phyloP scores from a whole-genome alignment of 2,113 vertebrate genomes.

The Corythoichthys intestinalis region DNA sequence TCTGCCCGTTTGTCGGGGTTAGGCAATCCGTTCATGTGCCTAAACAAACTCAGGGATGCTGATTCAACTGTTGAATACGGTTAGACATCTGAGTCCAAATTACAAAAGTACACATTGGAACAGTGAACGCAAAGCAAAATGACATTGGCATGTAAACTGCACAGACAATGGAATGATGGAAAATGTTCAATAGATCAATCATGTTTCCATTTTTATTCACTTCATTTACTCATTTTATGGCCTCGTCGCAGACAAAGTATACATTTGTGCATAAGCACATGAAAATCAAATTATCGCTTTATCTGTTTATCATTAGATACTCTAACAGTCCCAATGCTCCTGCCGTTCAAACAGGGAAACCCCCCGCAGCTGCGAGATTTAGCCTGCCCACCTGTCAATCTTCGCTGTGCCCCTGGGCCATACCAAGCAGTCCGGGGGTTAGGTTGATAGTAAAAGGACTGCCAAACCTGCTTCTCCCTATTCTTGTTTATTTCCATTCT shows the following conservation, averaged over 20 bases:
- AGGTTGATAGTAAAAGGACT: slow-evolving; percentile 65
- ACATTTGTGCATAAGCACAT: slow-evolving; percentile 2
- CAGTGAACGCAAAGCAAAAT: neutral
- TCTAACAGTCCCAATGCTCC: slow-evolving; percentile 62
- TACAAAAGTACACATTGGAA: neutral
- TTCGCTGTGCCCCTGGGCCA: slow-evolving; percentile 59
- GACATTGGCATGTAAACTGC: neutral
- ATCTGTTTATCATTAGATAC: slow-evolving; percentile 71
- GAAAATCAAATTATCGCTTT: slow-evolving; percentile 49
- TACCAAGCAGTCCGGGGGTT: slow-evolving; percentile 63
- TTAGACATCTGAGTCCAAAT: neutral
- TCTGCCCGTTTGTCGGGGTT: neutral
- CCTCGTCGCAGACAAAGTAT: neutral
- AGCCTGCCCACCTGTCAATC: slow-evolving; percentile 70
- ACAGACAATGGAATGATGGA: neutral
- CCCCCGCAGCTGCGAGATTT: slow-evolving; percentile 58
- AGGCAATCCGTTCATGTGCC: neutral
- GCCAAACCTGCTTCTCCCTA: slow-evolving; percentile 57
- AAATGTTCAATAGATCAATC: neutral
- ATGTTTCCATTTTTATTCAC: neutral
- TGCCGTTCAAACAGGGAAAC: slow-evolving; percentile 48
- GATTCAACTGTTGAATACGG: neutral
- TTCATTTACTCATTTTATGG: neutral
- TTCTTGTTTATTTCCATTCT: slow-evolving; percentile 74
- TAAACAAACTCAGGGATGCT: neutral